Evolutionary conservation across 2,797 vertebrate species (phyloP).

Genomic region (Pangasius mekongensis): DNA sequence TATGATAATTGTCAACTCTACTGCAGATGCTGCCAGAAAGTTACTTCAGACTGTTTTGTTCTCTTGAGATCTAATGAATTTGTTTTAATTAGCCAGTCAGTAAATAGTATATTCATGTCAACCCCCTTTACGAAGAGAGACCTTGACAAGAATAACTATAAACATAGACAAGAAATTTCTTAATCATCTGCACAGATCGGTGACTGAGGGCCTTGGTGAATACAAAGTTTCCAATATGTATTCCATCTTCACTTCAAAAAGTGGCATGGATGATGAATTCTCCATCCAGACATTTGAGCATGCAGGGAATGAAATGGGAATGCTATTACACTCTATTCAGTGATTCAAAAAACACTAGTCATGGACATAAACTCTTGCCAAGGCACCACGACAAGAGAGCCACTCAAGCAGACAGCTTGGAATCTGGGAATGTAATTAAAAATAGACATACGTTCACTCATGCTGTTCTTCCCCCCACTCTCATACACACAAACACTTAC

Average conservation of each 20-base stretch:
- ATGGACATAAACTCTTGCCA: constrained; percentile 46
- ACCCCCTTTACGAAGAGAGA: neutral
- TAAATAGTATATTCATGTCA: neutral
- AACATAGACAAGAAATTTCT: constrained; percentile 58
- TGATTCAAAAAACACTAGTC: constrained; percentile 60
- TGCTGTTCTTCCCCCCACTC: constrained; percentile 21
- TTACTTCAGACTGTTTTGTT: constrained; percentile 29
- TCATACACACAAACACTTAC: constrained; percentile 40
- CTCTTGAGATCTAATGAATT: constrained; percentile 51
- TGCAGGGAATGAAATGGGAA: constrained; percentile 74
- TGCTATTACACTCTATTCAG: constrained; percentile 65
- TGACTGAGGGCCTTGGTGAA: constrained; percentile 70
- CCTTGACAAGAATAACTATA: constrained; percentile 40
- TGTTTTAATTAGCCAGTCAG: constrained; percentile 54
- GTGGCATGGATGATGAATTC: constrained; percentile 68
- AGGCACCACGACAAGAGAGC: constrained; percentile 46
- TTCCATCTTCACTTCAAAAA: constrained; percentile 71
- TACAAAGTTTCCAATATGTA: constrained; percentile 72
- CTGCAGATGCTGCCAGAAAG: neutral
- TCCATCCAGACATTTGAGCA: constrained; percentile 73
- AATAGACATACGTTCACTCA: constrained; percentile 32
- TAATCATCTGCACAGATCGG: constrained; percentile 72
- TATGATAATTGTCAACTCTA: neutral
- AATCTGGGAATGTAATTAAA: constrained; percentile 58
- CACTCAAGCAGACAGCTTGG: constrained; percentile 61